Base-by-base conservation (phyloP, 2,888 invertebrate species). In the Lapara coniferarum region DNA sequence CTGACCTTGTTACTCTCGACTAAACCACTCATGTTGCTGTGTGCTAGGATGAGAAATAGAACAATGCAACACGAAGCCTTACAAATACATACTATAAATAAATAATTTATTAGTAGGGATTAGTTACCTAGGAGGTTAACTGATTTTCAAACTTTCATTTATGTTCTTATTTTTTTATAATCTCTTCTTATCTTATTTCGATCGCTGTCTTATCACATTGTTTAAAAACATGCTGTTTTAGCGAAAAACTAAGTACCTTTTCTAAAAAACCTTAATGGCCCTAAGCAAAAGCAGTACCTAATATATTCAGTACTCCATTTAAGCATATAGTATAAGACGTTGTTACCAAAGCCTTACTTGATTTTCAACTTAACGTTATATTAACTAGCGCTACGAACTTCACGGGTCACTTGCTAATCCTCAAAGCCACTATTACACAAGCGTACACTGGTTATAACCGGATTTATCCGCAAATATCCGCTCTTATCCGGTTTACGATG, bases 391-490 rank as follows among this genome's bases (percentile, higher is more conserved):
- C 59, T 10, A 37, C 16, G 44, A 13, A 53, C 49, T 66, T 30
- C 10, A 10, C 75, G 72, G 66, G 46, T 56, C 69, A 66, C 63
- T 69, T 16, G 66, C 46, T 66, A 68, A 70, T 19, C 74, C 57
- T n/a, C 51, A 57, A 69, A 69, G 56, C 69, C 57, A 66, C 66
- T 66, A 66, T 66, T 16, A 66, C 69, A 56, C 46, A 14, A 30
- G 16, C 44, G 56, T 57, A 51, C 49, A 57, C 69, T 49, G 51
- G 66, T 51, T 69, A 56, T 44, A 63, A 57, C 52, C 37, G 71
- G 57, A 46, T 66, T 19, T 51, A 71, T 66, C 66, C 66, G 51
- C 37, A 57, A 52, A 53, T 57, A 63, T 68, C 66, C 55, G 52
- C 16, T 49, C 59, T 52, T 25, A 49, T 57, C 56, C 66, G 49